phyloP scores from a whole-genome alignment of 2,888 invertebrate species.

The Pristionchus mayeri region DNA sequence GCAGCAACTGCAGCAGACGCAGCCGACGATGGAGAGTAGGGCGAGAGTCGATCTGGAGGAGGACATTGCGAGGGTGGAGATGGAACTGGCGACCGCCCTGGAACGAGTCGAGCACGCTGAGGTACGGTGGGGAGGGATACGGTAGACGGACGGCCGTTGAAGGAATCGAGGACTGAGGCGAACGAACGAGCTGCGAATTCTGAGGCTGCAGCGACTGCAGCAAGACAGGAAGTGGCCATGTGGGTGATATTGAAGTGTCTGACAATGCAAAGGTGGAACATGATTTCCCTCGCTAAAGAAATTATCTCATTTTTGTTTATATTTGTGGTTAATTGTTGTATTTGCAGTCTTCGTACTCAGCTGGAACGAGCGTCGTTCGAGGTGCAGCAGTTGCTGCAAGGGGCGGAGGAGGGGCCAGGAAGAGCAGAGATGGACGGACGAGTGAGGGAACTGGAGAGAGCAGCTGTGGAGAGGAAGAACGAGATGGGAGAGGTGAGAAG shows the following conservation, averaged over 20 bases:
- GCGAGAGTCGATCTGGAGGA: background rate
- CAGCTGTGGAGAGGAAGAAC: background rate
- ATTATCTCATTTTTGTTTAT: no score
- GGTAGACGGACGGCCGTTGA: background rate
- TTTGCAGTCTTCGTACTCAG: conserved; percentile 15
- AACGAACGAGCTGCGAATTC: background rate
- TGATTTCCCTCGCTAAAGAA: background rate
- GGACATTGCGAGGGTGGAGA: conserved; percentile 36
- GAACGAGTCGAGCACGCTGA: background rate
- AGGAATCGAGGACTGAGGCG: background rate
- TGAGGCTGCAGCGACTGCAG: background rate
- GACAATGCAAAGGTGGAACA: background rate
- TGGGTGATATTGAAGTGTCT: background rate
- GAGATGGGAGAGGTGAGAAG: conserved; percentile 12
- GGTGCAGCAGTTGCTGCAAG: conserved; percentile 23
- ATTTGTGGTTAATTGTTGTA: no score
- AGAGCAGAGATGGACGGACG: conserved; percentile 17
- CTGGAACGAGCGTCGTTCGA: background rate
- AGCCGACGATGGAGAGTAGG: background rate
- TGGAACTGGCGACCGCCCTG: conserved; percentile 3
- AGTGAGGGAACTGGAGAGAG: conserved; percentile 44
- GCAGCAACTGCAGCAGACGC: background rate
- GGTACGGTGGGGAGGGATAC: conserved; percentile 8
- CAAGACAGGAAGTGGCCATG: conserved; percentile 14
- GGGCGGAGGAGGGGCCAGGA: background rate